Base-by-base conservation (phyloP, 1,140 invertebrate genomes). In the Eumeta japonica region DNA sequence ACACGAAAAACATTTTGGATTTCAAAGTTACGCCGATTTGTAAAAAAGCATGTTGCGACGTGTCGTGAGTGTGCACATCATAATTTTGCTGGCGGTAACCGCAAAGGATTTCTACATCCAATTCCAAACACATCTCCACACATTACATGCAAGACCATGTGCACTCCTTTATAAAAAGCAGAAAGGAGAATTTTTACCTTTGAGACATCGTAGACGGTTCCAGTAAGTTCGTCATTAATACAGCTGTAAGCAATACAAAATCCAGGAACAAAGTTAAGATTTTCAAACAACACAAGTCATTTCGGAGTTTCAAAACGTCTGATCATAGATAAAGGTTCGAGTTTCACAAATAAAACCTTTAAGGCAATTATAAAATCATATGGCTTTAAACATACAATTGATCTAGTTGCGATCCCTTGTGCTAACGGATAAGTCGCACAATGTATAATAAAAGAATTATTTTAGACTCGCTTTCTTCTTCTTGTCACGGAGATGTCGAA, bases 1-100 rank as follows among this genome's bases (percentile, higher is more conserved):
- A 37, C 65, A 5, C 39, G 33, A 7, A 35, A 52, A 28, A 28
- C 38, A 2, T 60, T 52, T 24, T 73, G 55, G 62, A 68, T 67
- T 16, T 48, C 50, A 0, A 50, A 40, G 1, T 55, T 64, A 56
- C 39, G 43, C 3, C 34, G 39, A 10, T 58, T 58, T 31, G 43
- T 55, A 2, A 52, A 60, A 35, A 52, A 52, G 32, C 44, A 50
- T 15, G 41, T 50, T 5, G 5, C 20, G 0, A 32, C 44, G 0
- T 50, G 48, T 18, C 20, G 62, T 37, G 34, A 46, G 45, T 43
- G 41, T 27, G 37, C 41, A 1, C 48, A 50, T 17, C 41, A 50
- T 12, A 47, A 50, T 13, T 13, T 14, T 3, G 39, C 46, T 0
- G 41, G 40, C 1, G 56, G 51, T 1, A 53, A 49, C 35, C 37